phyloP scores from a whole-genome alignment of 2,113 vertebrate genomes.

The Colaptes auratus region DNA sequence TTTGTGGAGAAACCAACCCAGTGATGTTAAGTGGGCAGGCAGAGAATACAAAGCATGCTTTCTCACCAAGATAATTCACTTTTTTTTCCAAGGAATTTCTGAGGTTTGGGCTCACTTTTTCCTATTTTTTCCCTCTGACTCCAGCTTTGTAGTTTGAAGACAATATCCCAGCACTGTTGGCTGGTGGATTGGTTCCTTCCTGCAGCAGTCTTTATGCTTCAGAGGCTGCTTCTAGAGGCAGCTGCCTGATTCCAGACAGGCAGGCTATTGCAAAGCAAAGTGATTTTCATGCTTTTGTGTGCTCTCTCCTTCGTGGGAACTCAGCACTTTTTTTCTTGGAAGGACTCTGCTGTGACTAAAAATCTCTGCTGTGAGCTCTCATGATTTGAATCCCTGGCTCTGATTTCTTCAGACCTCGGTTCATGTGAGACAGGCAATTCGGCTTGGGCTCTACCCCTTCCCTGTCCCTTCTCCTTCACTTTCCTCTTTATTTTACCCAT shows the following conservation, averaged over 20 bases:
- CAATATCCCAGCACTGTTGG: not conserved
- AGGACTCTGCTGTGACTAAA: slow-evolving; percentile 26
- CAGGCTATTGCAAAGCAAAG: slow-evolving; percentile 4
- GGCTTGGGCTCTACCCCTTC: not conserved
- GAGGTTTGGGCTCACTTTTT: not conserved
- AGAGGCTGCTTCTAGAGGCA: slow-evolving; percentile 7
- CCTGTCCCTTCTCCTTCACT: not conserved
- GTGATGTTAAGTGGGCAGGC: not conserved
- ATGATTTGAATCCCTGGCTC: not conserved
- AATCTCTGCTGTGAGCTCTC: not conserved
- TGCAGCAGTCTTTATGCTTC: not conserved
- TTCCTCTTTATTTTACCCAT: not conserved
- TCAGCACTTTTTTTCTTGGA: not conserved
- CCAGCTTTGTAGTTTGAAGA: not conserved
- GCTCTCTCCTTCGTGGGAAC: not conserved
- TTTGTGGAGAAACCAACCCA: not conserved
- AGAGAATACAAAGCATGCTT: not conserved
- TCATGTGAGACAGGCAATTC: not conserved
- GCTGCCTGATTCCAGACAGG: not conserved
- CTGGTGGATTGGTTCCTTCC: not conserved
- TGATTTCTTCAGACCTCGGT: not conserved
- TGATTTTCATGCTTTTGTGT: slow-evolving; percentile 25
- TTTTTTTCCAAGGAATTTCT: not conserved
- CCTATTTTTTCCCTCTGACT: not conserved
- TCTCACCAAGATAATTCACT: not conserved